Evolutionary conservation across 2,797 vertebrate species (phyloP), one percentile per base, ranked within the genome.

Genomic region (Cossypha dichroa): DNA sequence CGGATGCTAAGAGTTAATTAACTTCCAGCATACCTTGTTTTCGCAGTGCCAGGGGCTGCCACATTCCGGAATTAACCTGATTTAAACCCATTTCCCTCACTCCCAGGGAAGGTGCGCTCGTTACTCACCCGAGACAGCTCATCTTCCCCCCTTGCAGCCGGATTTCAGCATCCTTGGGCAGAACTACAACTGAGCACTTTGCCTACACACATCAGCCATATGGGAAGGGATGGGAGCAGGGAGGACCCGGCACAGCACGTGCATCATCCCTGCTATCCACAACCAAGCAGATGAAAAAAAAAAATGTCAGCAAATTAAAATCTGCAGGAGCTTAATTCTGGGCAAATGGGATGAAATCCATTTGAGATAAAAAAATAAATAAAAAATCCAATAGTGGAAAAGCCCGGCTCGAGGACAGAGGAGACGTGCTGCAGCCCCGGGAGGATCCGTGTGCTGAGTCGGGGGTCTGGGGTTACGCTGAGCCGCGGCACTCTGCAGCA

Each of bases 81-180:
- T 77, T 90, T 63, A 88, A 83, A 94, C 74, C 86, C 95, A 14
- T 67, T 91, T 90, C 74, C 83, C 67, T 82, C 48, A 2, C 40
- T 59, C 72, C 89, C 66, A 10, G 77, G 67, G 31, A 96, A 80
- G 76, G 76, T 34, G 74, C 33, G 3, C 25, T 88, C 17, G 34
- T 62, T 92, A 99, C 99, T 99, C 97, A 99, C 99, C 98, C 98
- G 36, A 99, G 96, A 86, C 99, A 99, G 98, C 98, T 98, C 98
- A 99, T 99, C 96, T 96, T 97, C 10, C 73, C 91, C 95, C 73
- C 82, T 26, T 20, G 54, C 96, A 93, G 93, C 84, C 56, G 96
- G 92, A 55, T 96, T 54, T 90, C 97, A 94, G 96, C 77, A 73
- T 97, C 96, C 89, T 31, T 14, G 92, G 90, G 93, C 87, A 60